Percentiles rank a stretch among this genome's conserved stretches.
Evolutionary conservation across 1,140 invertebrate species (phyloP).

Genomic region (Colletes latitarsis): DNA sequence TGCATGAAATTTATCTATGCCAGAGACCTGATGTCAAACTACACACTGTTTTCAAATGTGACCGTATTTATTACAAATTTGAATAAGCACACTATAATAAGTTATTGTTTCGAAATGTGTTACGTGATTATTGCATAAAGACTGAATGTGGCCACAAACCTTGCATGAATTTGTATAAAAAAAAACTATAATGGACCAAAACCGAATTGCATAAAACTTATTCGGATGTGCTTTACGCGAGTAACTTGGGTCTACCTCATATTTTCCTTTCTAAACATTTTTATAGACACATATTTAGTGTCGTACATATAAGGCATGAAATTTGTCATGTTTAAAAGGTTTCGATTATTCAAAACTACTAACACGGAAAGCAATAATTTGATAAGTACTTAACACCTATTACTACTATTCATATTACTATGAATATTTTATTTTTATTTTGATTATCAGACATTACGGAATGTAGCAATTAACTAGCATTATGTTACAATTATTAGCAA

Average conservation of each 20-base stretch:
- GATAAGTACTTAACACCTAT: slow-evolving; percentile 10
- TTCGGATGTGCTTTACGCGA: slow-evolving; percentile 49
- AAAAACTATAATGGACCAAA: slow-evolving; percentile 55
- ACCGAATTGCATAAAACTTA: slow-evolving; percentile 45
- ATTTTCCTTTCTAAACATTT: slow-evolving; percentile 57
- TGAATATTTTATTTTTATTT: slow-evolving; percentile 23
- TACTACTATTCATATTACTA: slow-evolving; percentile 14
- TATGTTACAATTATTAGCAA: neutral
- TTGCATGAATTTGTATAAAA: slow-evolving; percentile 38
- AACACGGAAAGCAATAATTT: neutral
- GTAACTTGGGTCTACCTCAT: slow-evolving; percentile 64
- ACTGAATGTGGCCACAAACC: slow-evolving; percentile 56
- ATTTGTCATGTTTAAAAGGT: slow-evolving; percentile 36
- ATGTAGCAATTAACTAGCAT: neutral
- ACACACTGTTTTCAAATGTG: slow-evolving; percentile 21
- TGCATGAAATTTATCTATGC: slow-evolving; percentile 27
- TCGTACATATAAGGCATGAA: slow-evolving; percentile 28
- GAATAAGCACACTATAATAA: slow-evolving; percentile 28
- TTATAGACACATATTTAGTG: slow-evolving; percentile 41
- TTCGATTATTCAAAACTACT: slow-evolving; percentile 22
- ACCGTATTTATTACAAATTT: slow-evolving; percentile 44
- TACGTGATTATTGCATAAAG: slow-evolving; percentile 40
- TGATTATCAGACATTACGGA: neutral
- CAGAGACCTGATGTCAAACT: neutral
- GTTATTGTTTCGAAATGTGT: slow-evolving; percentile 15